These are phyloP conservation scores for Pantherophis vulpinus DNA, from an alignment of 2,797 vertebrate species.

Conservation along the genomic window DNA sequence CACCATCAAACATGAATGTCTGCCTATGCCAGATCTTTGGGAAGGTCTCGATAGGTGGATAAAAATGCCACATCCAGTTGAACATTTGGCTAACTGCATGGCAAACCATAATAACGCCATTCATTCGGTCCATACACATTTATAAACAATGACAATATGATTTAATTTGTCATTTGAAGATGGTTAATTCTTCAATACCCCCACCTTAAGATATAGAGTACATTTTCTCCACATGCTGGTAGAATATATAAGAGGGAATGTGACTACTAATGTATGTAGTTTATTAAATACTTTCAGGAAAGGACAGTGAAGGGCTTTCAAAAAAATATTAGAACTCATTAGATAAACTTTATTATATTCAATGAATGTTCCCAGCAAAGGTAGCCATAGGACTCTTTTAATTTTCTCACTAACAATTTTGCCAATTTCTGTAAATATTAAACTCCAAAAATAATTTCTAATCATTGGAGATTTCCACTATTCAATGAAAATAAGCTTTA, in stretches of 20 bases:
- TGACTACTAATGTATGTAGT: no score
- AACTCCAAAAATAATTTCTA: not conserved
- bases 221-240: no score
- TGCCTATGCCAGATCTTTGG: not conserved
- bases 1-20: not conserved
- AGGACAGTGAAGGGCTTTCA: no score
- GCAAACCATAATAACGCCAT: not conserved
- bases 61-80: not conserved
- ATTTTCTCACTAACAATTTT: not conserved
- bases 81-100: not conserved
- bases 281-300: no score
- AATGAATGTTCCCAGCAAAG: not conserved
- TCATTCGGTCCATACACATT: not conserved
- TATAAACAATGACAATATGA: not conserved
- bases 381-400: not conserved
- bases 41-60: not conserved
- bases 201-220: no score
- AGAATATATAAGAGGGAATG: no score
- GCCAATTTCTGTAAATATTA: not conserved
- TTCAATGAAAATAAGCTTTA: not conserved
- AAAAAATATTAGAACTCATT: not conserved
- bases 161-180: not conserved
- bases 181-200: no score
- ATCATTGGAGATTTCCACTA: not conserved
- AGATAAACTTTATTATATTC: not conserved